A percentile compares a stretch with the other conserved stretches of the same genome.
Evolutionary conservation across 2,113 vertebrate genomes (phyloP).

Genomic region (Sisor rabdophorus): DNA sequence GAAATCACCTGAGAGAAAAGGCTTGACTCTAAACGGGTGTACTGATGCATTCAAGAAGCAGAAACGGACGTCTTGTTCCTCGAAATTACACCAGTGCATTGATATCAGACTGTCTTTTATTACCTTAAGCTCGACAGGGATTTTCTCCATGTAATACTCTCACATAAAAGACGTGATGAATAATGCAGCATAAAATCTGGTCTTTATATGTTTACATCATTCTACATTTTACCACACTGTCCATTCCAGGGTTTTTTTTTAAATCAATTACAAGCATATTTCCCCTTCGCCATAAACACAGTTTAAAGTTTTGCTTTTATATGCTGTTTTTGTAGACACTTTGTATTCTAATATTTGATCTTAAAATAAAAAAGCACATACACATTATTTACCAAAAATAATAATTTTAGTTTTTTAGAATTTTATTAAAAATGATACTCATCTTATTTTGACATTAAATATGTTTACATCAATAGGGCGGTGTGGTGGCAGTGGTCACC

Average conservation of each 20-base stretch:
- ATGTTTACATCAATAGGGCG: no score
- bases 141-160: neutral
- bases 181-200: neutral
- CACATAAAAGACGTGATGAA: neutral
- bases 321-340: neutral
- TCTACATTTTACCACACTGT: neutral
- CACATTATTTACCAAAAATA: no score
- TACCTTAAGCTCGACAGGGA: neutral
- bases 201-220: neutral
- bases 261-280: neutral
- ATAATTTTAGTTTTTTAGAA: no score
- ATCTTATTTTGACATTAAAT: neutral
- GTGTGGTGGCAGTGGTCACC: no score
- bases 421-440: neutral
- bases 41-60: constrained; percentile 55
- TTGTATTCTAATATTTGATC: neutral
- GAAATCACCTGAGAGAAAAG: constrained; percentile 66
- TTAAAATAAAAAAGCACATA: neutral
- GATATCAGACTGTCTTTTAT: neutral
- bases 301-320: neutral
- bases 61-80: constrained; percentile 46
- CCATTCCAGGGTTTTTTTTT: no score
- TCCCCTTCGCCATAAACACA: neutral
- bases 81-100: constrained; percentile 32
- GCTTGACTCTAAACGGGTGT: constrained; percentile 58